Evolutionary conservation across 2,888 invertebrate species (phyloP), one percentile per base, ranked within the genome.

Genomic region (Xiphydria camelus): DNA sequence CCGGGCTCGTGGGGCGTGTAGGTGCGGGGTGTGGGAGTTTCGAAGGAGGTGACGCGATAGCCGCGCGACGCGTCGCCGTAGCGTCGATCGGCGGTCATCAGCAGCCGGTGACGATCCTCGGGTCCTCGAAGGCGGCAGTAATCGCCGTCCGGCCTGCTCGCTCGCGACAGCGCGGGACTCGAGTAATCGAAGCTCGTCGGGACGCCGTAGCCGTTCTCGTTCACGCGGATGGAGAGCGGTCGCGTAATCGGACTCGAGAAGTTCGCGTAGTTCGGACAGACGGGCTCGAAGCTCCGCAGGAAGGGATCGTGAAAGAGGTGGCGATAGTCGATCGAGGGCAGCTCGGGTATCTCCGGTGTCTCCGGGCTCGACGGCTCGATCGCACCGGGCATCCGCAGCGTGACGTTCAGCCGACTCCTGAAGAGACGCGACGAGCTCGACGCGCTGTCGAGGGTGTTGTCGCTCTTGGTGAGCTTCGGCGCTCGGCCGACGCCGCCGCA

Each of bases 11-110:
- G 54, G 2, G 68, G 61, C 10, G 66, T 51, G 5, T 73, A 41
- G 2, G 66, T 70, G n/a, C 61, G 63, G 0, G 75, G 74, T 57
- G 66, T 69, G 0, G 75, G 75, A 9, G 58, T 64, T 41, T 75
- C 74, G 51, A 75, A 75, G 1, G 75, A 75, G 0, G 74, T 75
- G n/a, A 70, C 68, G 39, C 74, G 69, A 35, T 68, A 66, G n/a
- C n/a, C n/a, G n/a, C n/a, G n/a, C n/a, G n/a, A n/a, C n/a, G n/a
- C n/a, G n/a, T n/a, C n/a, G n/a, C n/a, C n/a, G n/a, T n/a, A n/a
- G n/a, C n/a, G n/a, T n/a, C n/a, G n/a, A 14, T 26, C 26, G 1
- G 58, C 41, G 0, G 66, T 55, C 9, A 66, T 60, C 19, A 59
- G 40, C 4, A 62, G 40, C 1, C 64, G 54, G 25, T 42, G 58